phyloP scores from a whole-genome alignment of 2,113 vertebrate species.

The Caracal caracal region DNA sequence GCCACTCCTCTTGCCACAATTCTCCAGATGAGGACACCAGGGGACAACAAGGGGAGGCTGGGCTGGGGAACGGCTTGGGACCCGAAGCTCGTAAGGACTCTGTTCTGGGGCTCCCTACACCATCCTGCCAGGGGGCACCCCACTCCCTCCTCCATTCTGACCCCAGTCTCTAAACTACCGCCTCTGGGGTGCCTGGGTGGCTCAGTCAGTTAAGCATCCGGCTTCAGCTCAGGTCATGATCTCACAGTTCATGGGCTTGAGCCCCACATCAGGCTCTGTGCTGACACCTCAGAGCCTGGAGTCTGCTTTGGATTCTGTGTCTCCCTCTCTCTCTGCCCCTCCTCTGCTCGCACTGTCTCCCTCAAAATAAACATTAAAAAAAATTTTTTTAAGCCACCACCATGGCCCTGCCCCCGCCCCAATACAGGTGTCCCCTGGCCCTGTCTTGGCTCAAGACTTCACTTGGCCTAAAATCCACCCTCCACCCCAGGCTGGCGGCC shows the following conservation, averaged over 20 bases:
- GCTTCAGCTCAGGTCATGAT: too few relatives aligned
- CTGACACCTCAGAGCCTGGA: too few relatives aligned
- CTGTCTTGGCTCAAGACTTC: not conserved
- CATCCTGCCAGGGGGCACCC: not conserved
- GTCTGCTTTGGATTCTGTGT: too few relatives aligned
- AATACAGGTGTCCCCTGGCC: not conserved
- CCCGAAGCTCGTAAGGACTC: not conserved
- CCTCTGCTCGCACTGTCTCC: too few relatives aligned
- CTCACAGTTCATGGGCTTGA: too few relatives aligned
- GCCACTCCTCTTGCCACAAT: not conserved
- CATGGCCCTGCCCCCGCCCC: not conserved
- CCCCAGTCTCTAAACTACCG: not conserved
- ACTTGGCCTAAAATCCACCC: not conserved
- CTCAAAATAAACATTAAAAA: too few relatives aligned
- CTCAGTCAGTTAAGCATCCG: too few relatives aligned
- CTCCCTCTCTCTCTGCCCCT: too few relatives aligned
- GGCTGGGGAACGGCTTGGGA: accelerated
- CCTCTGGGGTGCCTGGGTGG: too few relatives aligned
- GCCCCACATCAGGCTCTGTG: too few relatives aligned
- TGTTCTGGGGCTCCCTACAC: not conserved
- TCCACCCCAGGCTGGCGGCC: not conserved
- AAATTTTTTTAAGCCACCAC: not conserved
- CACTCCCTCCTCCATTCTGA: not conserved
- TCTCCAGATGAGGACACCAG: not conserved
- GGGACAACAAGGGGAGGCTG: not conserved